phyloP scores from a whole-genome alignment of 2,797 vertebrate species.

The Margarornis squamiger region DNA sequence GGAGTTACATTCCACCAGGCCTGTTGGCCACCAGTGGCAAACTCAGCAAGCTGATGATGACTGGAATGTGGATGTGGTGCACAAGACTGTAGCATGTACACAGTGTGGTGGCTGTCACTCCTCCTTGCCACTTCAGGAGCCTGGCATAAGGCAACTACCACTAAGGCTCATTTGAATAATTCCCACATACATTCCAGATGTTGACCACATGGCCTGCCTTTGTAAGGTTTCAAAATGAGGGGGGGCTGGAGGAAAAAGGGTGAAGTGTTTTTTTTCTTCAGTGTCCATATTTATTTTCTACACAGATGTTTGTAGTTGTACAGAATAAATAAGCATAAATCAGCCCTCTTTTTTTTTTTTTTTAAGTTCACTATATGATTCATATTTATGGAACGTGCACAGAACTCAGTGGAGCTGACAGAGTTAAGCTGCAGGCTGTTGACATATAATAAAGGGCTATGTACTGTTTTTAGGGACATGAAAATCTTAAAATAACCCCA shows the following conservation, averaged over 20 bases:
- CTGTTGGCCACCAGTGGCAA: not conserved
- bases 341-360: not conserved
- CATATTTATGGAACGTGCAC: not conserved
- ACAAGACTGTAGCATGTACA: not conserved
- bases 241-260: not conserved
- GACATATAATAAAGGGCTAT: not conserved
- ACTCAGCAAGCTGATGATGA: not conserved
- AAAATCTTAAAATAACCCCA: not conserved
- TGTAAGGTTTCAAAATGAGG: conserved; percentile 19
- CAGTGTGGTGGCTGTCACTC: not conserved
- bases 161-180: conserved; percentile 63
- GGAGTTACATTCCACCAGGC: not conserved
- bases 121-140: conserved; percentile 36
- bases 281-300: conserved; percentile 54
- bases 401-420: not conserved
- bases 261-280: not conserved
- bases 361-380: not conserved
- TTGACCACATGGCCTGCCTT: conserved; percentile 58
- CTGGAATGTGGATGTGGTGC: conserved; percentile 18
- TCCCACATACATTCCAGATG: conserved; percentile 69
- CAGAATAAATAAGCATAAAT: conserved; percentile 48
- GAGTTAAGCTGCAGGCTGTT: not conserved
- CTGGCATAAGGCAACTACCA: conserved; percentile 23
- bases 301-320: conserved; percentile 56
- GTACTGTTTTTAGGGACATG: not conserved